Conservation (phyloP, 2,113 vertebrate species). For the Calidris pygmaea region DNA sequence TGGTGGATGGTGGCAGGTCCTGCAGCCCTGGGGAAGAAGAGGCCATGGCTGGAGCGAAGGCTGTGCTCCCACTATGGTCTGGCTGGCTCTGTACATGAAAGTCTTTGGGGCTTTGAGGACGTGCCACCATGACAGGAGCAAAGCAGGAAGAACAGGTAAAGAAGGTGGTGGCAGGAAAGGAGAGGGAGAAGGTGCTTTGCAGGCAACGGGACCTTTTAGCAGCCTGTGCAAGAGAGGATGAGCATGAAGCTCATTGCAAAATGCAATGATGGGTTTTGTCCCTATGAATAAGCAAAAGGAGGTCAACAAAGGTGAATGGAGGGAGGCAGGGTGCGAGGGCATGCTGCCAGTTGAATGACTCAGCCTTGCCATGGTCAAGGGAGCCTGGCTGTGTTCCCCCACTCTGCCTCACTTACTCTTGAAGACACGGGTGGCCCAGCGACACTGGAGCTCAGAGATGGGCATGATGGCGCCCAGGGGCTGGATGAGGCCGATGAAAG, state of each 20-base stretch:
- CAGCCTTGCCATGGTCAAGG: fast-evolving
- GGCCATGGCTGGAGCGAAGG: background rate
- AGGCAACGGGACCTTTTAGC: background rate
- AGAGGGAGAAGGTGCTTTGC: background rate
- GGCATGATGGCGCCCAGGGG: constrained; percentile 81
- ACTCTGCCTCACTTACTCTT: constrained; percentile 71
- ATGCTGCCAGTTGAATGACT: background rate
- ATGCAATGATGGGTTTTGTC: fast-evolving
- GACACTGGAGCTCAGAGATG: constrained; percentile 83
- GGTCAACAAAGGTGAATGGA: background rate
- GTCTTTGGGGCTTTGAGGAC: background rate
- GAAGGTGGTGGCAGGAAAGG: background rate
- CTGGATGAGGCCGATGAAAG: constrained; percentile 81
- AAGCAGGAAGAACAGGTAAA: background rate
- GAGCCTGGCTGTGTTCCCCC: background rate
- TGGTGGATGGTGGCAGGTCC: background rate
- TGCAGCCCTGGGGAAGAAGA: constrained; percentile 43
- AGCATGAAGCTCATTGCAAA: background rate
- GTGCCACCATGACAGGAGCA: fast-evolving
- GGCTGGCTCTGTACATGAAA: background rate
- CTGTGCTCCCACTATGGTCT: background rate
- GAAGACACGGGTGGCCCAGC: constrained; percentile 84
- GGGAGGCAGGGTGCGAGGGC: background rate
- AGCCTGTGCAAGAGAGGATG: background rate
- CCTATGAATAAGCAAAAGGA: background rate